Evolutionary conservation across 2,888 invertebrate species (phyloP), one percentile per base, ranked within the genome.

Genomic region (Caenorhabditis sinica): DNA sequence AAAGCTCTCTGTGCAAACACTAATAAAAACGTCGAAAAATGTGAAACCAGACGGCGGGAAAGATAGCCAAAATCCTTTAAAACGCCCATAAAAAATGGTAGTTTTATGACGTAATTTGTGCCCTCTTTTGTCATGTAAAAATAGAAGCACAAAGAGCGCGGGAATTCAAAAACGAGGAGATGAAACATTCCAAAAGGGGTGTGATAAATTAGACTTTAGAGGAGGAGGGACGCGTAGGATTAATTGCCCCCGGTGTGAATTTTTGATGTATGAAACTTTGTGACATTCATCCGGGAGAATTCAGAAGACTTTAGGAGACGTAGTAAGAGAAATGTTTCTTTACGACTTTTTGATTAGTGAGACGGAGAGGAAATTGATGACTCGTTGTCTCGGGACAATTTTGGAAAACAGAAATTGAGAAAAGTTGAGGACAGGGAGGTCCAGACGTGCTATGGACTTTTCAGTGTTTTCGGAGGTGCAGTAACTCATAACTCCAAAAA

Each of bases 221-320:
- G 5, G 23, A 33, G n/a, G n/a, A n/a, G n/a, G 40, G 40, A 33
- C 11, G 49, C 30, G 28, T 51, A 30, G 11, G 60, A 60, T 60
- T 58, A 61, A 73, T 73, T 36, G 73, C n/a, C 11, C 30, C 13
- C 6, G 11, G 20, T 28, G 23, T 17, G 30, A 66, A 53, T 69
- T 51, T 53, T 69, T 69, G 73, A 73, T 73, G 72, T 72, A 43
- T 72, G 72, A 72, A 72, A 72, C 72, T 65, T 72, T 72, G n/a
- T 25, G 51, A 51, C 51, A 36, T 30, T 30, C 17, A 15, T 28
- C 9, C 28, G 25, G 17, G 30, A 15, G n/a, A 45, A 2, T 45
- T 33, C 13, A 33, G 36, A 60, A 60, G 56, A 25, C 28, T 25
- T 25, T 33, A 33, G 61, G 20, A 23, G 43, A 43, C 43, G 28